Percentiles rank a stretch among this genome's conserved stretches.
phyloP scores from a whole-genome alignment of 2,888 invertebrate species.

The Hydrotaea diabolus region DNA sequence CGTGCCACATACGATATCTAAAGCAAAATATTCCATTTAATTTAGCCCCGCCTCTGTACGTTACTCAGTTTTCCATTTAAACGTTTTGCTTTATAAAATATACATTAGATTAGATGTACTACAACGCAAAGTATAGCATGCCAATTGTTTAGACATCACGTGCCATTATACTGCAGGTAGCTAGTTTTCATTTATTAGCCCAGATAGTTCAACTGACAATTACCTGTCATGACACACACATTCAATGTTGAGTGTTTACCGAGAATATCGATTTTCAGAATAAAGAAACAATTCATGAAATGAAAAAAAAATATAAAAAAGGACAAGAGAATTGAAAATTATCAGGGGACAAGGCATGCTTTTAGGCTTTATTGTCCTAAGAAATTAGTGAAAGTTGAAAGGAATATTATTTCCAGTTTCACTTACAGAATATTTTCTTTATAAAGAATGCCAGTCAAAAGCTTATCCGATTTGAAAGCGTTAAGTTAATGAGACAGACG shows the following conservation, averaged over 20 bases:
- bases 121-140: conserved; percentile 3
- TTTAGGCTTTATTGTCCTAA: too few species aligned
- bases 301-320: not conserved
- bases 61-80: not conserved
- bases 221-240: conserved; percentile 55
- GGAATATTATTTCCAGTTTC: too few species aligned
- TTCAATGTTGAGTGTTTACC: not conserved
- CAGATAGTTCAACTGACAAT: conserved; percentile 51
- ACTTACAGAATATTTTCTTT: too few species aligned
- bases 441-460: too few species aligned
- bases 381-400: too few species aligned
- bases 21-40: too few species aligned
- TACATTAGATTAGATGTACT: conserved; percentile 6
- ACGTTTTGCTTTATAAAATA: not conserved
- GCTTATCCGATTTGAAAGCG: too few species aligned
- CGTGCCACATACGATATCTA: too few species aligned
- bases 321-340: not conserved
- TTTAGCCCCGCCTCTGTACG: too few species aligned
- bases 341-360: too few species aligned
- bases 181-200: not conserved
- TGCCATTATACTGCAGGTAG: not conserved
- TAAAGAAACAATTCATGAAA: not conserved
- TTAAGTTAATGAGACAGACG: too few species aligned
- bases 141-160: conserved; percentile 16
- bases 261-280: conserved; percentile 27